Evolutionary conservation across 2,113 vertebrate species (phyloP).

Genomic region (Gobio gobio): DNA sequence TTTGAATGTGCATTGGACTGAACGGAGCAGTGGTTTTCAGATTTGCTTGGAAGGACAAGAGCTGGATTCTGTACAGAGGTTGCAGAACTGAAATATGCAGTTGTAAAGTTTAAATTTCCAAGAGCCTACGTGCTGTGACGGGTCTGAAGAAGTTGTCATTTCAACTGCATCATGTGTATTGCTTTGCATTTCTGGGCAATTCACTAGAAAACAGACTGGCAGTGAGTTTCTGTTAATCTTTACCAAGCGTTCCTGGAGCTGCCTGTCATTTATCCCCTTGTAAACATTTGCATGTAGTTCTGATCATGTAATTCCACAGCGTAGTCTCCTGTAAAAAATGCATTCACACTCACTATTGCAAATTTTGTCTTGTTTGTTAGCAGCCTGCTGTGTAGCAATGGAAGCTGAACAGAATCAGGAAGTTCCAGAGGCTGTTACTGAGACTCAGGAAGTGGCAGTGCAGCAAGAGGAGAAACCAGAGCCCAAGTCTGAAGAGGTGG

Average conservation of each 20-base stretch:
- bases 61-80: neutral
- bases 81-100: constrained; percentile 8
- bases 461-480: constrained; percentile 53
- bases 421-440: constrained; percentile 59
- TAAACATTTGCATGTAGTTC: neutral
- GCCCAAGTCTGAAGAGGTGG: constrained; percentile 31
- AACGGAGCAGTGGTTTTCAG: constrained; percentile 14
- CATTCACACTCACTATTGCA: neutral
- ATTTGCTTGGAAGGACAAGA: neutral
- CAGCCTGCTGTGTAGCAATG: constrained; percentile 62
- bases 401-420: constrained; percentile 67
- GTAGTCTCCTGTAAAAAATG: neutral
- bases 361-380: constrained; percentile 1
- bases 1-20: neutral
- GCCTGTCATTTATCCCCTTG: neutral
- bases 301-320: neutral
- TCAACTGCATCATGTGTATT: neutral
- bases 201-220: neutral
- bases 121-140: neutral
- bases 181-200: neutral
- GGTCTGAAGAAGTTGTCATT: neutral
- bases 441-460: constrained; percentile 49
- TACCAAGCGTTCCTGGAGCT: neutral
- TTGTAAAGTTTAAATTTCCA: neutral
- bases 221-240: neutral